Conservation (phyloP, 2,113 vertebrate species). For the Spermophilus dauricus region DNA sequence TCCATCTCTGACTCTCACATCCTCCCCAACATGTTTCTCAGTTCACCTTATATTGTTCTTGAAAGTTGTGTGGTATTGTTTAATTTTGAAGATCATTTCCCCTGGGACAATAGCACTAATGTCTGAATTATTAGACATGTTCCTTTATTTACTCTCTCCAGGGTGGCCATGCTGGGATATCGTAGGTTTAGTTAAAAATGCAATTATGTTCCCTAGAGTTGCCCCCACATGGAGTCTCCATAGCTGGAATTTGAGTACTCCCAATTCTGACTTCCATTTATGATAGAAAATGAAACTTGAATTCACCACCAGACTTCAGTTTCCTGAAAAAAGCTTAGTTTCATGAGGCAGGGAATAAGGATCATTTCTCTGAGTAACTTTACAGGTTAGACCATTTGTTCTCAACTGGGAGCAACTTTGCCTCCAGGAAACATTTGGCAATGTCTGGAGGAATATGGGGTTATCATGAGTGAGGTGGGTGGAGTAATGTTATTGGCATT, state of each 20-base stretch:
- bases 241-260: not conserved
- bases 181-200: slow-evolving; percentile 70
- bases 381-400: not conserved
- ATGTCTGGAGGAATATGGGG: not conserved
- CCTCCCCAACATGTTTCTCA: not conserved
- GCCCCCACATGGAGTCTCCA: not conserved
- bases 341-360: not conserved
- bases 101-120: not conserved
- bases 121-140: slow-evolving; percentile 9
- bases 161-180: not conserved
- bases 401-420: not conserved
- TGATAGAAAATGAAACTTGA: not conserved
- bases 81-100: slow-evolving; percentile 74
- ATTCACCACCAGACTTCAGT: not conserved
- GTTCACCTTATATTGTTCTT: slow-evolving; percentile 49
- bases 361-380: not conserved
- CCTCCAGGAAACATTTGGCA: not conserved
- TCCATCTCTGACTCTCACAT: slow-evolving; percentile 48
- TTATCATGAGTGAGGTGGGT: not conserved
- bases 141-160: slow-evolving; percentile 57
- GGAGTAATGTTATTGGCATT: not conserved
- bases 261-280: not conserved
- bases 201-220: not conserved
- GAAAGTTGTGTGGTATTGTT: slow-evolving; percentile 47
- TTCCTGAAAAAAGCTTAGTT: not conserved